Percentiles rank a stretch among this genome's conserved stretches.
Evolutionary conservation across 2,113 vertebrate species (phyloP).

Genomic region (Ptilonorhynchus violaceus): DNA sequence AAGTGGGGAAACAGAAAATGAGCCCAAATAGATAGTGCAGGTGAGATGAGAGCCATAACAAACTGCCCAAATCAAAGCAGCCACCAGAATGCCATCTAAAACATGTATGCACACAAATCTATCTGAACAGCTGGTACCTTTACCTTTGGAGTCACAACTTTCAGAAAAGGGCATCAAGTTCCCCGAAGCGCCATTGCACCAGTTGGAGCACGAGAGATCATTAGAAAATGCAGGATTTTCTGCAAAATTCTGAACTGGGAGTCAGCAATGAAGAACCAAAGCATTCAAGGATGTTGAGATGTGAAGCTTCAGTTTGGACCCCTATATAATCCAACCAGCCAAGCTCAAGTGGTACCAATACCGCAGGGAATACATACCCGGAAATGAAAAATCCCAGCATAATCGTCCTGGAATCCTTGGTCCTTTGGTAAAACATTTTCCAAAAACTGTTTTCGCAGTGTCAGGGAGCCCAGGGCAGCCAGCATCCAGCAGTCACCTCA

Average conservation of each 20-base stretch:
- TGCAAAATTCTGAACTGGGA: not conserved
- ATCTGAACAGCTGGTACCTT: not conserved
- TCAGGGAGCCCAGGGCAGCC: constrained; percentile 74
- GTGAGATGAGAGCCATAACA: not conserved
- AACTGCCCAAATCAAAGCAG: not conserved
- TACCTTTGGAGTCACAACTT: not conserved
- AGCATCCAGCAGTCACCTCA: constrained; percentile 80
- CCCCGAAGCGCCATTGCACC: not conserved
- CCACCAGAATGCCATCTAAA: not conserved
- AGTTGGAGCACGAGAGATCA: not conserved
- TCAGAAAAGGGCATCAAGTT: not conserved
- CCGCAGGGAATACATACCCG: constrained; percentile 51
- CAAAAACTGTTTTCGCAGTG: constrained; percentile 54
- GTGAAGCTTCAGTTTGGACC: not conserved
- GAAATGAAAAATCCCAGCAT: constrained; percentile 79
- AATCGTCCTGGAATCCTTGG: constrained; percentile 68
- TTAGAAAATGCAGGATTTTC: not conserved
- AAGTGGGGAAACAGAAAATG: not conserved
- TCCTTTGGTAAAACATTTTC: constrained; percentile 66
- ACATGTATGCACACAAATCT: not conserved
- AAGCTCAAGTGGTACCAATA: not conserved
- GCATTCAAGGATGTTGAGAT: not conserved
- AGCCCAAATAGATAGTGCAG: not conserved
- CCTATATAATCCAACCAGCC: not conserved
- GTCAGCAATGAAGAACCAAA: not conserved